Evolutionary conservation across 2,888 invertebrate species (phyloP), one percentile per base, ranked within the genome.

Genomic region (Heteromurus nitidus): DNA sequence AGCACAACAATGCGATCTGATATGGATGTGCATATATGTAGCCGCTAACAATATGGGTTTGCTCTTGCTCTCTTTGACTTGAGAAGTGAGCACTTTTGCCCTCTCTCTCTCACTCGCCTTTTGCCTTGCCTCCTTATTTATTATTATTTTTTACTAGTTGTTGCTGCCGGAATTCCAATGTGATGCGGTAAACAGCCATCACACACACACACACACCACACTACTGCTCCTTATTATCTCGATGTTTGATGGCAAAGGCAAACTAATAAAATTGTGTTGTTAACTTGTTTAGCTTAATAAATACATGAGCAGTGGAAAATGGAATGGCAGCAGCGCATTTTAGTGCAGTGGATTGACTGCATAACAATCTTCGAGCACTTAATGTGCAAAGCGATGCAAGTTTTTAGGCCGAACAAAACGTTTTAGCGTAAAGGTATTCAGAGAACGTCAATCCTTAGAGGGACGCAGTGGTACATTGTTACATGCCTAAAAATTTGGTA

Each of bases 191-290:
- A n/a, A n/a, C n/a, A n/a, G n/a, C n/a, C n/a, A n/a, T n/a, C n/a
- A n/a, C n/a, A n/a, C n/a, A n/a, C n/a, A n/a, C n/a, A n/a, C n/a
- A n/a, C n/a, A n/a, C n/a, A n/a, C n/a, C n/a, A n/a, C 20, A 22
- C 69, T 47, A 24, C 31, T 31, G 22, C 31, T 58, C 24, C 26
- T 70, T 55, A 69, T 30, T 60, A 36, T 28, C 50, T 22, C n/a
- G 67, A 65, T 44, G 44, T 42, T 36, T 47, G 47, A 68, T 68
- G 69, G 42, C 31, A 50, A 53, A 28, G 20, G 70, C 70, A 72
- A 72, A 72, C 58, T 72, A 60, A 60, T 72, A 72, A 72, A 53
- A 53, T n/a, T 53, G 53, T 72, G 70, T 72, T 60, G 70, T 60
- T 72, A 60, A 72, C 60, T 72, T 72, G 70, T 72, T 72, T 42